phyloP scores from a whole-genome alignment of 2,888 invertebrate species.

The Eretmocerus hayati region DNA sequence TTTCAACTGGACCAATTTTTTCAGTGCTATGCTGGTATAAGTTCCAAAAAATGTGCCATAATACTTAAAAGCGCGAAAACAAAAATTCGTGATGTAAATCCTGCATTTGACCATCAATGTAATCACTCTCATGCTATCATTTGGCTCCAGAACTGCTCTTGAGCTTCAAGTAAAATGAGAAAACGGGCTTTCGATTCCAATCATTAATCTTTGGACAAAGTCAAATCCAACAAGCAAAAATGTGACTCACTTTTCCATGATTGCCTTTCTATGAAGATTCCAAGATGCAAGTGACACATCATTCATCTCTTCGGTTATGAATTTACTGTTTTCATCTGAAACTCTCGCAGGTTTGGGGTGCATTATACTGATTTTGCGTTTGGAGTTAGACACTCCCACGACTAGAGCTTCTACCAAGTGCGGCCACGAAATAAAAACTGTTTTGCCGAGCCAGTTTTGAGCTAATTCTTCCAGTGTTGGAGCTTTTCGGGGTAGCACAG shows the following conservation, averaged over 20 bases:
- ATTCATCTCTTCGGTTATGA: conserved; percentile 28
- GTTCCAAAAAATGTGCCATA: too few relatives aligned
- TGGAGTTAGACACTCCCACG: conserved; percentile 56
- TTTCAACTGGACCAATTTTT: too few relatives aligned
- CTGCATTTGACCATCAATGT: too few relatives aligned
- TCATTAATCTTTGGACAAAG: too few relatives aligned
- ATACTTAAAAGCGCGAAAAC: too few relatives aligned
- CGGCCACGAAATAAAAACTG: conserved; percentile 85
- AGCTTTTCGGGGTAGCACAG: conserved; percentile 50
- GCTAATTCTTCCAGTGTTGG: conserved; percentile 53
- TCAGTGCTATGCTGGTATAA: too few relatives aligned
- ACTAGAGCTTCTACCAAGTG: conserved; percentile 80
- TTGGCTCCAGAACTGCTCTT: too few relatives aligned
- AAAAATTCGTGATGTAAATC: too few relatives aligned
- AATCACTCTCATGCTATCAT: too few relatives aligned
- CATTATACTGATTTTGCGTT: conserved; percentile 27
- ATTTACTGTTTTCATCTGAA: conserved; percentile 6
- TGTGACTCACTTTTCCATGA: conserved; percentile 54
- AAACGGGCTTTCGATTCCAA: too few relatives aligned
- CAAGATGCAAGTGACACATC: conserved; percentile 13
- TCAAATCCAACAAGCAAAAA: too few relatives aligned
- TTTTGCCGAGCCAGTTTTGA: conserved; percentile 61
- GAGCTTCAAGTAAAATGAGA: too few relatives aligned
- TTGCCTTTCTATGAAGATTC: conserved; percentile 48
- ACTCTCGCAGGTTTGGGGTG: conserved; percentile 16